Evolutionary conservation across 2,113 vertebrate species (phyloP).

Genomic region (Apteryx owenii): DNA sequence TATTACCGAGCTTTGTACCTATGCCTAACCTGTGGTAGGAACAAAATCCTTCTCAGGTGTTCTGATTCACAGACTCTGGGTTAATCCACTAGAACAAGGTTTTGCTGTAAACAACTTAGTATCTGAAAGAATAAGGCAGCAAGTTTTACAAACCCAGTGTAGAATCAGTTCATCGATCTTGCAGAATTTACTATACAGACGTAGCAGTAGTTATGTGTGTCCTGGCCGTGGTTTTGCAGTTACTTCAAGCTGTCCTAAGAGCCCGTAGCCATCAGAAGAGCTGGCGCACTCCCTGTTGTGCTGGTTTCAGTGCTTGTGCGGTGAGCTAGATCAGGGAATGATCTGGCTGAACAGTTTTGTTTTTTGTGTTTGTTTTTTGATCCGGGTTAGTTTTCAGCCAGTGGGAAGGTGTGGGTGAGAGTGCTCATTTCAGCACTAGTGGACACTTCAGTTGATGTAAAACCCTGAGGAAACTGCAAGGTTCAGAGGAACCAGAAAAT

Average conservation of each 20-base stretch:
- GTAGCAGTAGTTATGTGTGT: not conserved
- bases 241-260: not conserved
- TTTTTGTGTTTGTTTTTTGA: no score
- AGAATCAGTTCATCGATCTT: not conserved
- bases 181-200: not conserved
- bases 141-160: not conserved
- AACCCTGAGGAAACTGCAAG: fast-evolving
- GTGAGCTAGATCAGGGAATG: not conserved
- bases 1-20: fast-evolving
- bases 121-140: not conserved
- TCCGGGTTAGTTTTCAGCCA: not conserved
- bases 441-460: not conserved
- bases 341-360: no score
- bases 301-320: fast-evolving
- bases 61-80: not conserved
- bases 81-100: not conserved
- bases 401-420: not conserved
- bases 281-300: not conserved
- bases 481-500: fast-evolving
- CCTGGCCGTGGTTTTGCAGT: fast-evolving
- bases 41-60: not conserved
- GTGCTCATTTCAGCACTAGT: fast-evolving
- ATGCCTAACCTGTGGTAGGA: not conserved
- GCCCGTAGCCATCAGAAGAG: not conserved
- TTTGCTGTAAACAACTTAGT: fast-evolving